phyloP scores from a whole-genome alignment of 2,888 invertebrate genomes.

The Hybos culiciformis region DNA sequence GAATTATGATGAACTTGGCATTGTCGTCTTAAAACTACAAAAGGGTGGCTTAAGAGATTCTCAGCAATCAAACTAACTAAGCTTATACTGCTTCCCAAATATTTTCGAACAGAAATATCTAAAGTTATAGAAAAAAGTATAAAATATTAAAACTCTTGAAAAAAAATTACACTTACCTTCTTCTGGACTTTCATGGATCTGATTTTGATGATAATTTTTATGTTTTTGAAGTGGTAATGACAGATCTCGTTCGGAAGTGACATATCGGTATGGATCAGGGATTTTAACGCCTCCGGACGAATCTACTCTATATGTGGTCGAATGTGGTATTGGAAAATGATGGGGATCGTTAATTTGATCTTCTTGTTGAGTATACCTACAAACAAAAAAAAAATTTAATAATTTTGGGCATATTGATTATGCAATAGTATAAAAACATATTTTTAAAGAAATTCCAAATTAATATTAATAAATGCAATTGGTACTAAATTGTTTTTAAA shows the following conservation, averaged over 20 bases:
- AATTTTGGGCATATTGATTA: too few species aligned
- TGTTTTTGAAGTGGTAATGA: slow-evolving; percentile 30
- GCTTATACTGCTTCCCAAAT: slow-evolving; percentile 68
- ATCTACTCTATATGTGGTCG: not conserved
- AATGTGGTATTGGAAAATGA: not conserved
- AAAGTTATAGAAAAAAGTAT: slow-evolving; percentile 18
- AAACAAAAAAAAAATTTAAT: not conserved
- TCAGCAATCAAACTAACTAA: slow-evolving; percentile 76
- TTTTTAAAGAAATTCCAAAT: too few species aligned
- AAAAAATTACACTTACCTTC: slow-evolving; percentile 23
- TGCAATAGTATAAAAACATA: too few species aligned
- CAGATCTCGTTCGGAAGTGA: slow-evolving; percentile 29
- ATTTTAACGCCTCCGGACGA: not conserved
- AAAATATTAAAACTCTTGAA: not conserved
- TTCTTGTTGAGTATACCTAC: slow-evolving; percentile 21
- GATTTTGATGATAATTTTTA: slow-evolving; percentile 26
- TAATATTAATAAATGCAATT: too few species aligned
- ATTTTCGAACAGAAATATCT: slow-evolving; percentile 47
- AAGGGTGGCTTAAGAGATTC: slow-evolving; percentile 86
- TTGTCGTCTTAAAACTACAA: slow-evolving; percentile 80
- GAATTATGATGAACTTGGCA: slow-evolving; percentile 63
- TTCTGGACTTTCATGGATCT: slow-evolving; percentile 30
- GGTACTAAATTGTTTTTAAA: too few species aligned
- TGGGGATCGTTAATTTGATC: not conserved
- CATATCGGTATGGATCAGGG: slow-evolving; percentile 21